Conservation (phyloP, 2,113 vertebrate genomes). For the Saccopteryx bilineata region DNA sequence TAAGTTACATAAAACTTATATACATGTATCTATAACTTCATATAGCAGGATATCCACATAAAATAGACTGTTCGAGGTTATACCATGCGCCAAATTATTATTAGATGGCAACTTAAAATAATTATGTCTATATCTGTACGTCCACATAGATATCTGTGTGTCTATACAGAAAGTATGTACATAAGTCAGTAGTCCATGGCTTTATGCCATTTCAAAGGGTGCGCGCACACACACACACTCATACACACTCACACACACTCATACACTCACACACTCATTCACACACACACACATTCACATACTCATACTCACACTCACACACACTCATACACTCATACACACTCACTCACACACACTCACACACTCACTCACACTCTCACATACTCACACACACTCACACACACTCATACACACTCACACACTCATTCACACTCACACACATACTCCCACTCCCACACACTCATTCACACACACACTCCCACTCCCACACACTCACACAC, state of each 20-base stretch:
- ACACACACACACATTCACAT: not conserved
- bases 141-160: not conserved
- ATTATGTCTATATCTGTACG: not conserved
- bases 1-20: conserved; percentile 45
- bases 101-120: conserved; percentile 27
- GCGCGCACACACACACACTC: not conserved
- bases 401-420: too few relatives aligned
- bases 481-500: too few relatives aligned
- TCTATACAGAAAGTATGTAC: not conserved
- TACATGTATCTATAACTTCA: not conserved
- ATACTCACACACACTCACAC: too few relatives aligned
- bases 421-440: too few relatives aligned
- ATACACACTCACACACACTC: not conserved
- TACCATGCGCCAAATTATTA: conserved; percentile 4
- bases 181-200: not conserved
- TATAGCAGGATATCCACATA: not conserved
- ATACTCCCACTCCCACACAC: too few relatives aligned
- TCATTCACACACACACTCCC: too few relatives aligned
- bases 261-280: not conserved
- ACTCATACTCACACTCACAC: not conserved
- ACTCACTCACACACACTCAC: too few relatives aligned
- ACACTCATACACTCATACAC: not conserved
- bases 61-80: conserved; percentile 42
- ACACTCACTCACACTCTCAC: too few relatives aligned
- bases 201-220: conserved; percentile 29